Evolutionary conservation across 2,113 vertebrate genomes (phyloP).

Genomic region (Ciconia maguari): DNA sequence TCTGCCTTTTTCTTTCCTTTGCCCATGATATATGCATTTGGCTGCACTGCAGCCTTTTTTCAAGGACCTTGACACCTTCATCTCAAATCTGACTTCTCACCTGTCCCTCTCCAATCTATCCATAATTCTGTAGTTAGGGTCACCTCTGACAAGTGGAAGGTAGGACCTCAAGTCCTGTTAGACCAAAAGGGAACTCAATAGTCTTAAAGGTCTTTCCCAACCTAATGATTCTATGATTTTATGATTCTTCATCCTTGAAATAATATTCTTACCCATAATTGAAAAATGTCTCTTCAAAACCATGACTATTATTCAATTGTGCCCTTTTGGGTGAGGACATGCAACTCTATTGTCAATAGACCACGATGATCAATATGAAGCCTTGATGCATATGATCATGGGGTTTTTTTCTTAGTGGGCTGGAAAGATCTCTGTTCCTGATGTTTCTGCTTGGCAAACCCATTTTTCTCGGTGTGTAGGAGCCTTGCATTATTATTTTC

Average conservation of each 20-base stretch:
- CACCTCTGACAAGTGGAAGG: neutral
- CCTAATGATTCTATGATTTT: neutral
- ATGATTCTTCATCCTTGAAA: neutral
- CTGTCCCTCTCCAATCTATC: neutral
- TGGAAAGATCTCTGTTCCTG: neutral
- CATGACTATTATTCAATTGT: too few relatives aligned
- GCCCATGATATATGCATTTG: neutral
- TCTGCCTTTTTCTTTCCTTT: neutral
- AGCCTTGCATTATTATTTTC: neutral
- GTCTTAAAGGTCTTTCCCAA: neutral
- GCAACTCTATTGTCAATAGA: neutral
- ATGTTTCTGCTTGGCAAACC: neutral
- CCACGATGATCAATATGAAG: neutral
- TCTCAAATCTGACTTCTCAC: neutral
- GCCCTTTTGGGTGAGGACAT: neutral
- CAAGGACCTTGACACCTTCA: neutral
- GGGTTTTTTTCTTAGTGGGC: fast-evolving
- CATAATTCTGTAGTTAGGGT: neutral
- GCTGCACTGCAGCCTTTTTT: neutral
- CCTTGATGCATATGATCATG: neutral
- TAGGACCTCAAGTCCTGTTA: neutral
- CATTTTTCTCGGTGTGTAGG: neutral
- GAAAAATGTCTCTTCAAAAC: neutral
- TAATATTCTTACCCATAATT: neutral
- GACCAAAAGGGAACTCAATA: neutral